These are phyloP conservation scores for Dysdera silvatica DNA, from an alignment of 1,140 invertebrate species.

Conservation along the genomic window DNA sequence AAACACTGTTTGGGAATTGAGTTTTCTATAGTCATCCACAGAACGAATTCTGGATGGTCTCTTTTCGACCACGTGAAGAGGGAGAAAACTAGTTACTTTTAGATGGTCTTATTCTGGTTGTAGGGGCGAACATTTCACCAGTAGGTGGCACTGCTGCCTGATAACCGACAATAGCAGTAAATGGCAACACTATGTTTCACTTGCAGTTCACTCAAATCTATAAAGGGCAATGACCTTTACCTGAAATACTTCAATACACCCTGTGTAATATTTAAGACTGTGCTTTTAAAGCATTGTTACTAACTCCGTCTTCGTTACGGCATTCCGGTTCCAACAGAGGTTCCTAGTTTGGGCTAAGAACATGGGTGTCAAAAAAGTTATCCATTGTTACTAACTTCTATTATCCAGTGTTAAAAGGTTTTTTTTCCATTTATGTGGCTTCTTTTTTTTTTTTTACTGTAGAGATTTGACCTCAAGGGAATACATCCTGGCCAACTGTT, in stretches of 20 bases:
- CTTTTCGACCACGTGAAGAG: conserved; percentile 35
- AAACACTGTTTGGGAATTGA: conserved; percentile 14
- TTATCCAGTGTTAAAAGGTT: conserved; percentile 13
- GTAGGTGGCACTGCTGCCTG: not conserved
- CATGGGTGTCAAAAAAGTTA: too few species aligned
- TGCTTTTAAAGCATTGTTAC: too few species aligned
- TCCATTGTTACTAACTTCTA: too few species aligned
- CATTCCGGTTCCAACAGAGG: too few species aligned
- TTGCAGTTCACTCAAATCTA: not conserved
- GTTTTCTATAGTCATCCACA: conserved; percentile 18
- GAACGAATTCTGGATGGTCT: conserved; percentile 7
- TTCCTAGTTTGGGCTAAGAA: too few species aligned
- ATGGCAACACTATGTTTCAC: not conserved
- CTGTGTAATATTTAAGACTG: not conserved
- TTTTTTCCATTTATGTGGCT: not conserved
- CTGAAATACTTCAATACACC: not conserved
- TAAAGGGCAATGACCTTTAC: conserved; percentile 2
- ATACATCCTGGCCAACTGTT: conserved; percentile 14
- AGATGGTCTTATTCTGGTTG: conserved; percentile 28
- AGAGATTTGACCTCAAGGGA: too few species aligned
- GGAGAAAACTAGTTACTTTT: conserved; percentile 30
- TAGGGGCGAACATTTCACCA: conserved; percentile 14
- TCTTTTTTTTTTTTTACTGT: not conserved
- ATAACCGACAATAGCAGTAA: not conserved
- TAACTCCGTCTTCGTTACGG: too few species aligned